phyloP scores from a whole-genome alignment of 23 tunicate genomes.

The Clavelina lepadiformis region DNA sequence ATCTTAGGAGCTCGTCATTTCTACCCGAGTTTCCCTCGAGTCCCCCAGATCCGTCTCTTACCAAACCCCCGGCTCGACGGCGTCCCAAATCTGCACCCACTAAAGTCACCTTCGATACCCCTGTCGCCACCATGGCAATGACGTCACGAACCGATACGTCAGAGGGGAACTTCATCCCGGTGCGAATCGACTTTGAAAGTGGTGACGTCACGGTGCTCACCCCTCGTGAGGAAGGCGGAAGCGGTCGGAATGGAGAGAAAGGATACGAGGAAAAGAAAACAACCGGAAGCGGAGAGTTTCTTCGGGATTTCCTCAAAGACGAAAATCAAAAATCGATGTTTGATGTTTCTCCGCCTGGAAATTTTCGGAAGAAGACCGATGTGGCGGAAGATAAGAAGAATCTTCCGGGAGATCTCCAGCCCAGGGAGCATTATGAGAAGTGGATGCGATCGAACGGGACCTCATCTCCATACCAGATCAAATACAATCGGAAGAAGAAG shows the following conservation, averaged over 20 bases:
- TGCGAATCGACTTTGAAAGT: constrained; percentile 33
- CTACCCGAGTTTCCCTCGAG: constrained; percentile 12
- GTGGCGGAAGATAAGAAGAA: neutral
- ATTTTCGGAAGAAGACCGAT: neutral
- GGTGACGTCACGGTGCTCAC: constrained; percentile 42
- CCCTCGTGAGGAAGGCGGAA: neutral
- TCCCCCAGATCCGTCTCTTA: constrained; percentile 1
- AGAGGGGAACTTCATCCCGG: constrained; percentile 31
- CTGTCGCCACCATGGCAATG: constrained; percentile 13
- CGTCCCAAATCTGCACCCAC: constrained; percentile 86
- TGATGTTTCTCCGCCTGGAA: constrained; percentile 30
- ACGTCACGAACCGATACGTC: neutral
- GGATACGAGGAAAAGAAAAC: constrained; percentile 1
- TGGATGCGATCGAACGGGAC: constrained; percentile 55
- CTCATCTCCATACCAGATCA: constrained; percentile 24
- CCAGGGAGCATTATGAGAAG: constrained; percentile 41
- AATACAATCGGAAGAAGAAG: constrained; percentile 7
- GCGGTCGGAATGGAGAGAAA: constrained; percentile 2
- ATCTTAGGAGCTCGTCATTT: constrained; percentile 67
- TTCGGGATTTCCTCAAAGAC: constrained; percentile 35
- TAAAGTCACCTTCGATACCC: constrained; percentile 41
- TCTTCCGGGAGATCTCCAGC: neutral
- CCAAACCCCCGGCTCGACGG: constrained; percentile 6
- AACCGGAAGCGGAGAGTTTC: constrained; percentile 10
- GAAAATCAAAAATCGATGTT: constrained; percentile 34